A percentile compares a stretch with the other conserved stretches of the same genome.
Conservation (phyloP, 2,113 vertebrate genomes). For the Nothocercus nigrocapillus region DNA sequence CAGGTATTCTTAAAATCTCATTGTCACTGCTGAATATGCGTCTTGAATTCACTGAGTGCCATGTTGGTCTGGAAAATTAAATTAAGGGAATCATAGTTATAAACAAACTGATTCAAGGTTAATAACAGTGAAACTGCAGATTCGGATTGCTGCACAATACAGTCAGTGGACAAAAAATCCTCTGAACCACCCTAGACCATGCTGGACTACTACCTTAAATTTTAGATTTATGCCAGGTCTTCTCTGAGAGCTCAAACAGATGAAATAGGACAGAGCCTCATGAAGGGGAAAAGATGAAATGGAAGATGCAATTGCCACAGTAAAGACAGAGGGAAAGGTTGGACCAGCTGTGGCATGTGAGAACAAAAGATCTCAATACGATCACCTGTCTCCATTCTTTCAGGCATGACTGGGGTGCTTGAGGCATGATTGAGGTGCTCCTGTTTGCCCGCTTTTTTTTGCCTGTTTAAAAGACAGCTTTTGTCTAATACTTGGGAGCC, state of each 20-base stretch:
- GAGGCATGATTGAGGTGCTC: background rate
- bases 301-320: background rate
- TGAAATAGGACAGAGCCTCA: background rate
- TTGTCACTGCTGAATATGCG: background rate
- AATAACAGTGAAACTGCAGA: background rate
- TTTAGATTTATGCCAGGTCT: background rate
- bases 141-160: background rate
- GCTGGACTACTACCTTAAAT: background rate
- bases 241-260: background rate
- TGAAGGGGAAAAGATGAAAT: background rate
- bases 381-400: background rate
- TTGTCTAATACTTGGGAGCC: background rate
- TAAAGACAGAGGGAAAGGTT: background rate
- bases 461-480: background rate
- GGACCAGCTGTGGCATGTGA: background rate
- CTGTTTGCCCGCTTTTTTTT: background rate
- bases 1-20: constrained; percentile 5
- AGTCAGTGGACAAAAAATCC: background rate
- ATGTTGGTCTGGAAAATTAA: background rate
- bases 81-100: background rate
- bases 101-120: background rate
- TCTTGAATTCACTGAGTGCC: constrained; percentile 35
- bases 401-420: background rate
- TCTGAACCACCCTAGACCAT: background rate
- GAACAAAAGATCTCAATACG: background rate